Evolutionary conservation across 2,888 invertebrate genomes (phyloP), one percentile per base, ranked within the genome.

Genomic region (Iselma pallidipennis): DNA sequence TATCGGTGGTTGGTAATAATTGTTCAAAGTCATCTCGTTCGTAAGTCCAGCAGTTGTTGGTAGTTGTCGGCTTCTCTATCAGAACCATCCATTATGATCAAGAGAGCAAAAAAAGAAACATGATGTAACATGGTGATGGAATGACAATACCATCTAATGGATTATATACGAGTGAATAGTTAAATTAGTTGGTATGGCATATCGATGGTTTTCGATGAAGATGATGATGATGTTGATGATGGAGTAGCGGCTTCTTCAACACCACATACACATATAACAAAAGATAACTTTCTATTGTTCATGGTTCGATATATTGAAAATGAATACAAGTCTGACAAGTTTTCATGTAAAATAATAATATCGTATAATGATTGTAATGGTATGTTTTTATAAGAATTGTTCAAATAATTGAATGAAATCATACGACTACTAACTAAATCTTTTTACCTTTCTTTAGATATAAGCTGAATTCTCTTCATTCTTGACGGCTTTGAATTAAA

Each of bases 141-240:
- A 65, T 62, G 65, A 65, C 65, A 65, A 65, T 65, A 65, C 65
- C 54, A 49, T 49, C 65, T 65, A 65, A 65, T 65, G 65, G 65
- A 65, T 65, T 61, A 59, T 55, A 58, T 62, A 48, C 56, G 56
- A 60, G 52, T 62, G 65, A 65, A 65, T 65, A 65, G 60, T 65
- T 61, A 65, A 65, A 65, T 65, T 65, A 65, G 65, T 65, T 62
- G 61, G 52, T 55, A 50, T 61, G 61, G 57, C 55, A 64, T 58
- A 64, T 64, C 63, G 59, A 59, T n/a, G n/a, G n/a, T n/a, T n/a
- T n/a, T n/a, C n/a, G n/a, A n/a, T n/a, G n/a, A n/a, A n/a, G n/a
- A n/a, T n/a, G n/a, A n/a, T 59, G 63, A 59, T 62, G 45, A 10
- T 14, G 5, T 42, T 49, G 63, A 63, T 63, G 63, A 63, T 63